These are phyloP conservation scores for Galerucella calmariensis DNA, from an alignment of 2,888 invertebrate species.

Conservation along the genomic window DNA sequence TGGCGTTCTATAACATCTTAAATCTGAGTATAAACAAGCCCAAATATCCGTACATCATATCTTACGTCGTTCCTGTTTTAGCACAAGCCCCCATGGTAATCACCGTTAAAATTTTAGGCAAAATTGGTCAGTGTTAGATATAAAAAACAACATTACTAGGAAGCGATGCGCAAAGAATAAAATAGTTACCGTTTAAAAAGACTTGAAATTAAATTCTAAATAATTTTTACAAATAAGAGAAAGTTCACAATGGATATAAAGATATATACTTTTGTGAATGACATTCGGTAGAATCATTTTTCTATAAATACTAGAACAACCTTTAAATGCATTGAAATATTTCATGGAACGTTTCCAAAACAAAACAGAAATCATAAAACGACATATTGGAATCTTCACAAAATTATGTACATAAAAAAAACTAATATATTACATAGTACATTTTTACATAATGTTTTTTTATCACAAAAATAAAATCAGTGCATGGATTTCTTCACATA, in stretches of 20 bases:
- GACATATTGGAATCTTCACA: slow-evolving; percentile 15
- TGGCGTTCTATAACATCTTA: too few relatives aligned
- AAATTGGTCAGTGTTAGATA: too few relatives aligned
- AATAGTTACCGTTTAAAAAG: too few relatives aligned
- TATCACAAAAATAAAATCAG: slow-evolving; percentile 31
- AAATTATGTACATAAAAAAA: slow-evolving; percentile 10
- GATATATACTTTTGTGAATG: neutral
- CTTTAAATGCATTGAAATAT: slow-evolving; percentile 31
- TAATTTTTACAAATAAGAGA: neutral
- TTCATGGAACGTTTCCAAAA: slow-evolving; percentile 22
- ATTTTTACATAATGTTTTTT: slow-evolving; percentile 12
- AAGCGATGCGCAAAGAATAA: too few relatives aligned
- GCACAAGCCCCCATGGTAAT: too few relatives aligned
- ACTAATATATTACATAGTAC: neutral
- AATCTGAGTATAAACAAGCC: too few relatives aligned
- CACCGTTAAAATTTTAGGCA: too few relatives aligned
- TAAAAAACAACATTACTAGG: too few relatives aligned
- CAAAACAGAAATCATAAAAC: neutral
- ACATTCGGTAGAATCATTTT: neutral
- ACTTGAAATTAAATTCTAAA: neutral
- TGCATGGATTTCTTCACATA: slow-evolving; percentile 7
- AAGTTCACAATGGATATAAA: neutral
- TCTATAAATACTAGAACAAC: slow-evolving; percentile 14
- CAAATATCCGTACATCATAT: too few relatives aligned
- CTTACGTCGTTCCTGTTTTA: too few relatives aligned